Evolutionary conservation across 2,113 vertebrate genomes (phyloP).

Genomic region (Balaeniceps rex): DNA sequence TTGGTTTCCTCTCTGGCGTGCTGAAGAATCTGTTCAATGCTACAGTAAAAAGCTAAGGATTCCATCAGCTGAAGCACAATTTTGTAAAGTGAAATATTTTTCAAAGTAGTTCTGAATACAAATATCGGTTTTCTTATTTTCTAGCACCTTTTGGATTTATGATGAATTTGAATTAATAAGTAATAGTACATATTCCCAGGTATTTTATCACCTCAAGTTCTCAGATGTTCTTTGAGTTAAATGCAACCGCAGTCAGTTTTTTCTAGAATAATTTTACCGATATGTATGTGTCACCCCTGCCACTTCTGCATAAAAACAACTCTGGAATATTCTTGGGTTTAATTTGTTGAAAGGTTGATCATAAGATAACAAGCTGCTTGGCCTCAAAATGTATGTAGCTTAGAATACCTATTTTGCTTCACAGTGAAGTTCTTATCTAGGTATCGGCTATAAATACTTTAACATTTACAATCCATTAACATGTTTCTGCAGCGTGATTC

Average conservation of each 20-base stretch:
- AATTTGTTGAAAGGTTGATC: not conserved
- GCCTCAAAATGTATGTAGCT: not conserved
- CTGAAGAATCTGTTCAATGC: not conserved
- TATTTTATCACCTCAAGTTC: not conserved
- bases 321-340: not conserved
- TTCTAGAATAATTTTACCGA: not conserved
- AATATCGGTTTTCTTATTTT: not conserved
- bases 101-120: not conserved
- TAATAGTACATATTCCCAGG: not conserved
- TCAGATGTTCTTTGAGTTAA: not conserved
- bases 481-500: not conserved
- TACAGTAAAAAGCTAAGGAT: not conserved
- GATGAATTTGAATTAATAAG: not conserved
- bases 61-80: not conserved
- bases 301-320: not conserved
- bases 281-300: not conserved
- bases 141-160: not conserved
- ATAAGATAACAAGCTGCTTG: not conserved
- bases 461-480: not conserved
- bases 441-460: not conserved
- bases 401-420: not conserved
- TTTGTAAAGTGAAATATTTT: not conserved
- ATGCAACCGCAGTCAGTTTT: rapidly evolving
- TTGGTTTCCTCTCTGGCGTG: not conserved
- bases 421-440: not conserved